Conservation (phyloP, 2,888 invertebrate species). For the Brenthis hecate region DNA sequence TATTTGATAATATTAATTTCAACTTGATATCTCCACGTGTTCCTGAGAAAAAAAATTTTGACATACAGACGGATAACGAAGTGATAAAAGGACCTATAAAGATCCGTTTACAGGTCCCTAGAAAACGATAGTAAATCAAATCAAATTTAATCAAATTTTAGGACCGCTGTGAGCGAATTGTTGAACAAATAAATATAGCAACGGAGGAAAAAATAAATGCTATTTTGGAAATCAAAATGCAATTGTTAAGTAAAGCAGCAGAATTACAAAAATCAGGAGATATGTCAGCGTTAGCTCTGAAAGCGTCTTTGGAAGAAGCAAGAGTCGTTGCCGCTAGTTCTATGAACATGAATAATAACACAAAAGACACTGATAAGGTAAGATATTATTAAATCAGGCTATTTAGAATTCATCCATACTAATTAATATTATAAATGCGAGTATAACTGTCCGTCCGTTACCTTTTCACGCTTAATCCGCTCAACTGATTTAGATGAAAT, state of each 20-base stretch:
- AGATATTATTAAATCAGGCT: slow-evolving; percentile 24
- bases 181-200: slow-evolving; percentile 76
- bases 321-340: slow-evolving; percentile 64
- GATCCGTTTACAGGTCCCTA: too few relatives aligned
- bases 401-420: neutral
- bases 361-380: slow-evolving; percentile 73
- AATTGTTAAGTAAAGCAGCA: slow-evolving; percentile 66
- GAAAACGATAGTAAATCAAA: too few relatives aligned
- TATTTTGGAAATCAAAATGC: slow-evolving; percentile 69
- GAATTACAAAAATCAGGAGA: slow-evolving; percentile 71
- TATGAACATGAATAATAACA: slow-evolving; percentile 57
- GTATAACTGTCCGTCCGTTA: too few relatives aligned
- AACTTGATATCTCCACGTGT: too few relatives aligned
- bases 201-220: slow-evolving; percentile 78
- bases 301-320: slow-evolving; percentile 70
- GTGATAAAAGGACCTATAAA: too few relatives aligned
- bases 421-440: too few relatives aligned
- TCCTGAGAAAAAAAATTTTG: too few relatives aligned
- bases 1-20: too few relatives aligned
- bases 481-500: too few relatives aligned
- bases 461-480: too few relatives aligned
- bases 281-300: slow-evolving; percentile 71
- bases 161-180: slow-evolving; percentile 79
- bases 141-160: slow-evolving; percentile 41
- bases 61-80: too few relatives aligned